Conservation (phyloP, 2,888 invertebrate genomes). For the Aporophyla nigra region DNA sequence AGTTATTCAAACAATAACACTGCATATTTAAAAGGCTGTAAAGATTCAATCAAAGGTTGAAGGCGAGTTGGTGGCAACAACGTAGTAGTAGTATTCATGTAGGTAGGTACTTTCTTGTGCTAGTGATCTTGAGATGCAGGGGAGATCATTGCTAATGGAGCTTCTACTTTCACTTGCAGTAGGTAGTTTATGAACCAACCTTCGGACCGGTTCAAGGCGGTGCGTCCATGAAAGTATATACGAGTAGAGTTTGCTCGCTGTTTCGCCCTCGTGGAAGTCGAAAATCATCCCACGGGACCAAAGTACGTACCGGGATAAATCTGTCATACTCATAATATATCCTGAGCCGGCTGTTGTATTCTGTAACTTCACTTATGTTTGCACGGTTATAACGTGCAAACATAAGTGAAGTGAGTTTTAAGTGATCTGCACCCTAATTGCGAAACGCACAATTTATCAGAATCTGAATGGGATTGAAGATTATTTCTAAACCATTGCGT, state of each 20-base stretch:
- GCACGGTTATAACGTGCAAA: no score
- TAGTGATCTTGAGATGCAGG: conserved; percentile 61
- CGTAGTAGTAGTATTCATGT: background rate
- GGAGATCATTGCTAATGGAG: conserved; percentile 51
- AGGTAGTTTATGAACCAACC: background rate
- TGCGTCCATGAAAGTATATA: background rate
- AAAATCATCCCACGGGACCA: background rate
- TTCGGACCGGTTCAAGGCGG: conserved; percentile 23
- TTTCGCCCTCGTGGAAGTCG: background rate
- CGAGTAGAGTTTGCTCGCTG: no score
- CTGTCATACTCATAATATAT: no score
- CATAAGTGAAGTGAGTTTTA: no score
- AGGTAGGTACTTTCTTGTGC: conserved; percentile 54
- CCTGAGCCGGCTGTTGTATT: no score
- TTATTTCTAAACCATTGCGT: no score
- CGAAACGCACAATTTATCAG: no score
- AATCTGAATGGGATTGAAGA: no score
- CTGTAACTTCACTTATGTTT: no score
- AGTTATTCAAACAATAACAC: background rate
- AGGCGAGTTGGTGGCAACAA: background rate
- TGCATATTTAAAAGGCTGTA: conserved; percentile 7
- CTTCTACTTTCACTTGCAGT: conserved; percentile 55
- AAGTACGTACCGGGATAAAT: background rate
- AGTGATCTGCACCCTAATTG: no score
- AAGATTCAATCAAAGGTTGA: conserved; percentile 14